Conservation (phyloP, 2,888 invertebrate species). For the Tiphia femorata region DNA sequence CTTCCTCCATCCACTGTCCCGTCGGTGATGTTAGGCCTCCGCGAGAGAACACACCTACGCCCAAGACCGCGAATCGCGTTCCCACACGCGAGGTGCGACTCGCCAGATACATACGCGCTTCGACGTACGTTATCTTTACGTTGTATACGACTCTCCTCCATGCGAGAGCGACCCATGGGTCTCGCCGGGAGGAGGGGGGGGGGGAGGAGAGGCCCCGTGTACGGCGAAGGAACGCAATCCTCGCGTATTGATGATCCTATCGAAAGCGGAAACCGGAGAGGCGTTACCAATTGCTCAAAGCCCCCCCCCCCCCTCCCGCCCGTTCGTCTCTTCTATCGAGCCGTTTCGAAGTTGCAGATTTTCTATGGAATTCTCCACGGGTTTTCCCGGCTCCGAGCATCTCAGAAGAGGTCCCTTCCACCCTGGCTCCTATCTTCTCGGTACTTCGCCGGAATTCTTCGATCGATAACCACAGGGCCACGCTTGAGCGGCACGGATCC, state of each 20-base stretch:
- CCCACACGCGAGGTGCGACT: conserved; percentile 45
- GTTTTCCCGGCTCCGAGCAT: no score
- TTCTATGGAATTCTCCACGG: no score
- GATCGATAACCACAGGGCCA: no score
- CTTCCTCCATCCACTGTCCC: background rate
- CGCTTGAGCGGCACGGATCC: no score
- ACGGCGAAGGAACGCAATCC: conserved; percentile 18
- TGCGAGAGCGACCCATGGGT: no score
- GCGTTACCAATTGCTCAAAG: conserved; percentile 13
- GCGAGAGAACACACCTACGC: conserved; percentile 46
- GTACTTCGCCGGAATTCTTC: no score
- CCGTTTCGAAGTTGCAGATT: no score
- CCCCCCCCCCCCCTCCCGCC: background rate
- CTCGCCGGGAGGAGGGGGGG: no score
- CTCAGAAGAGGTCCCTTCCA: no score
- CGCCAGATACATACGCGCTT: conserved; percentile 29
- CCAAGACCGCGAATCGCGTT: conserved; percentile 44
- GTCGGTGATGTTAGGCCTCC: conserved; percentile 30
- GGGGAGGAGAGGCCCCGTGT: conserved; percentile 2
- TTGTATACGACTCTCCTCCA: conserved; percentile 30
- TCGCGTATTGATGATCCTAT: conserved; percentile 31
- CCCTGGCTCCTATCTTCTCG: no score
- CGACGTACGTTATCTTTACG: conserved; percentile 28
- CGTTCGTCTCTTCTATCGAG: no score
- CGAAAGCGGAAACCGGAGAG: conserved; percentile 22